Percentiles rank a stretch among this genome's conserved stretches.
phyloP scores from a whole-genome alignment of 2,113 vertebrate species.

The Gymnogyps californianus region DNA sequence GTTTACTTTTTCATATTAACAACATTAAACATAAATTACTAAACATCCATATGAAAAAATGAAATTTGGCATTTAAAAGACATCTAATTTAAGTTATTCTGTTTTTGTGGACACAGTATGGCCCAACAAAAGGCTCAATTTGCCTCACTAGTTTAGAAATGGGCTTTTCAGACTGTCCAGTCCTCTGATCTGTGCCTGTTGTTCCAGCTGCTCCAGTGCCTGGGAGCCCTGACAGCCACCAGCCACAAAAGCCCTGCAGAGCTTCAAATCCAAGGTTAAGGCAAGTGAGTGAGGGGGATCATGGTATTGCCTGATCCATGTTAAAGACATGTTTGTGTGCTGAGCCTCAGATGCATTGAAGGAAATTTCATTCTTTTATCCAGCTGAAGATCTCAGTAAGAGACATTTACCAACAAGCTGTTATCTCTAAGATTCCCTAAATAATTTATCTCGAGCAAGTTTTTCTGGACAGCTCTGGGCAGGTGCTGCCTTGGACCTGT shows the following conservation, averaged over 20 bases:
- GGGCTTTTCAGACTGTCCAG: not conserved
- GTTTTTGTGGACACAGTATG: not conserved
- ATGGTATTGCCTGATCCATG: accelerated
- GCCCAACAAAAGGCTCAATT: not conserved
- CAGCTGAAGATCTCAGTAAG: not conserved
- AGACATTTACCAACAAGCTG: not conserved
- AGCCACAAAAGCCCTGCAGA: not conserved
- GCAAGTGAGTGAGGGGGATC: not conserved
- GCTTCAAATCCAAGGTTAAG: not conserved
- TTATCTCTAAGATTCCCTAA: not conserved
- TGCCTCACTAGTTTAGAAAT: not conserved
- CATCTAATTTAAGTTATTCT: not conserved
- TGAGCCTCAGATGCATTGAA: not conserved
- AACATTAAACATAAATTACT: not conserved
- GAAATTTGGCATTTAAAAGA: not conserved
- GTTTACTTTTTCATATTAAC: not conserved
- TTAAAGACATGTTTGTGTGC: not conserved
- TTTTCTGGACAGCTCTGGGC: not conserved
- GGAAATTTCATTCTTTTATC: not conserved
- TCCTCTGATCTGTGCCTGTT: not conserved
- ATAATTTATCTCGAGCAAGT: not conserved
- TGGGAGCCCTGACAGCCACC: not conserved
- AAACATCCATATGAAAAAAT: not conserved
- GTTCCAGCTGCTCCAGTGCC: not conserved
- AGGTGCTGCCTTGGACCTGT: not conserved